phyloP scores from a whole-genome alignment of 1,140 invertebrate species.

The Thaumatotibia leucotreta region DNA sequence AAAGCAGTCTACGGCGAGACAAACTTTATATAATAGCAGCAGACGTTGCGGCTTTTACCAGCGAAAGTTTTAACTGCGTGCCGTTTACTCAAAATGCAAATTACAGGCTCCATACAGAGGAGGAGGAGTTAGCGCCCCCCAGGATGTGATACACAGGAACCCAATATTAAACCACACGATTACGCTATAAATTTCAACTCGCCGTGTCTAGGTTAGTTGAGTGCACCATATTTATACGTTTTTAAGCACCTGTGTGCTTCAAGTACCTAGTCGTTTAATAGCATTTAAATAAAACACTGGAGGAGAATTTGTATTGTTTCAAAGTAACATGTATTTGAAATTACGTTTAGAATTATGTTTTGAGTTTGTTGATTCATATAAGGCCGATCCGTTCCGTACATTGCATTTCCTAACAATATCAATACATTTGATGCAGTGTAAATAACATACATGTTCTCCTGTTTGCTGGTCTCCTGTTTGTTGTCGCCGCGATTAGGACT shows the following conservation, averaged over 20 bases:
- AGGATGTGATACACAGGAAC: constrained; percentile 56
- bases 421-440: too few species aligned
- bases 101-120: constrained; percentile 47
- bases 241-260: constrained; percentile 25
- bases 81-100: constrained; percentile 64
- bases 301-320: too few species aligned
- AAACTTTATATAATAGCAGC: constrained; percentile 41
- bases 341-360: too few species aligned
- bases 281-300: too few species aligned
- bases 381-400: too few species aligned
- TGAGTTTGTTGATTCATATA: too few species aligned
- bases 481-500: too few species aligned
- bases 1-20: background rate
- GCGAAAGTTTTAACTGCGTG: constrained; percentile 59
- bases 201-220: constrained; percentile 47
- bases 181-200: constrained; percentile 51
- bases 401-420: too few species aligned
- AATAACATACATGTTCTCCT: too few species aligned
- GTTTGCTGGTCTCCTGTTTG: too few species aligned
- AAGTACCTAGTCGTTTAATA: too few species aligned
- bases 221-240: constrained; percentile 35
- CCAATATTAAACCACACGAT: constrained; percentile 66
- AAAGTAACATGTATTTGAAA: too few species aligned
- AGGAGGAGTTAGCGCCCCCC: constrained; percentile 41
- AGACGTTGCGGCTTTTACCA: constrained; percentile 49